These are phyloP conservation scores for Drosophila azteca DNA, from an alignment of 1,140 invertebrate genomes.

Conservation along the genomic window DNA sequence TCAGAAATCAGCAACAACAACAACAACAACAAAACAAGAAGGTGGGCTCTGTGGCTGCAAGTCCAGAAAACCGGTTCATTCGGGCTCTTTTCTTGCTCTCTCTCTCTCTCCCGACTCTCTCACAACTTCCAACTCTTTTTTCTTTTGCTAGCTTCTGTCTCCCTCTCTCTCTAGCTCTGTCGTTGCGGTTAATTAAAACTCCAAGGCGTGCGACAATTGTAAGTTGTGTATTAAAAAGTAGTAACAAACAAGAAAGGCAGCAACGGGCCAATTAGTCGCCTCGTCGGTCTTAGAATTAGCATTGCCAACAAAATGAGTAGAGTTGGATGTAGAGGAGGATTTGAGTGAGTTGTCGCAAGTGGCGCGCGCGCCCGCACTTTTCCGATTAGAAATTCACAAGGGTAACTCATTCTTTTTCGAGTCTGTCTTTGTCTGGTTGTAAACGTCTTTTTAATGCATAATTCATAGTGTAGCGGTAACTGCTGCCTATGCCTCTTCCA, in stretches of 20 bases:
- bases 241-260: conserved; percentile 52
- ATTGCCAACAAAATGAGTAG: conserved; percentile 24
- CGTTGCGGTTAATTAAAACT: conserved; percentile 53
- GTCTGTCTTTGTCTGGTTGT: conserved; percentile 47
- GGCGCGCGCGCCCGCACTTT: conserved; percentile 33
- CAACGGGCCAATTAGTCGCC: conserved; percentile 63
- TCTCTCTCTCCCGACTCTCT: conserved; percentile 24
- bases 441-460: conserved; percentile 68
- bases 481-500: no score
- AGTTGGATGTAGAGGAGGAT: conserved; percentile 1
- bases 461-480: conserved; percentile 57
- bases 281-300: conserved; percentile 43
- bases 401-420: conserved; percentile 15
- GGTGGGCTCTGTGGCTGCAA: conserved; percentile 28
- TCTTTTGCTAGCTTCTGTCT: conserved; percentile 4
- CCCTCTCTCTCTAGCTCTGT: background rate
- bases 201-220: conserved; percentile 47
- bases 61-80: conserved; percentile 49
- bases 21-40: conserved; percentile 30
- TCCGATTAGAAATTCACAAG: conserved; percentile 77
- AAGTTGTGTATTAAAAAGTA: conserved; percentile 56
- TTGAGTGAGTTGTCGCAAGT: conserved; percentile 48
- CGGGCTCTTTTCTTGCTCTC: conserved; percentile 9
- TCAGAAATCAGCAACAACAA: conserved; percentile 17
- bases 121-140: conserved; percentile 13